phyloP scores from a whole-genome alignment of 2,888 invertebrate species.

The Eristalis arbustorum region DNA sequence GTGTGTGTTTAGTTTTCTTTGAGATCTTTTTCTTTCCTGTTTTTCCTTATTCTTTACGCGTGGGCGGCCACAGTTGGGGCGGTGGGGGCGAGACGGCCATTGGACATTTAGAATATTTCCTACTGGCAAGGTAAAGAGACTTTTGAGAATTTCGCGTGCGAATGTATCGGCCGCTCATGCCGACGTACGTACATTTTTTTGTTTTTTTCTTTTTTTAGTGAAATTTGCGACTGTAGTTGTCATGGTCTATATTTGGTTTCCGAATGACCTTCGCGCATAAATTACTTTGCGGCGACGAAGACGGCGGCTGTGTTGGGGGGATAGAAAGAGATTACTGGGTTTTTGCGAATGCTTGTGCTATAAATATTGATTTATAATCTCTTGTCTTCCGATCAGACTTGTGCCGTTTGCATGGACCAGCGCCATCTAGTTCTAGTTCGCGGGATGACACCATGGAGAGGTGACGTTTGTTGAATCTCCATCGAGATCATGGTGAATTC shows the following conservation, averaged over 20 bases:
- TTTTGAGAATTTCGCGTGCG: conserved; percentile 21
- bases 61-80: conserved; percentile 9
- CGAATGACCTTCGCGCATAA: conserved; percentile 43
- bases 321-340: conserved; percentile 15
- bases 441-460: too few species aligned
- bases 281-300: conserved; percentile 2
- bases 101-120: conserved; percentile 44
- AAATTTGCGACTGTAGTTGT: conserved; percentile 17
- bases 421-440: too few species aligned
- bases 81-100: neutral
- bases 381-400: neutral
- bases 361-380: neutral
- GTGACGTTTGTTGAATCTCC: too few species aligned
- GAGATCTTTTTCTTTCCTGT: neutral
- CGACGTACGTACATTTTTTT: neutral
- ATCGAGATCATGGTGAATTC: neutral
- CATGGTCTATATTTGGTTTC: conserved; percentile 49
- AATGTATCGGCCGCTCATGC: neutral
- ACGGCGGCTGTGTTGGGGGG: conserved; percentile 3
- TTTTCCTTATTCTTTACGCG: conserved; percentile 2
- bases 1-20: conserved; percentile 14
- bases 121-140: conserved; percentile 30
- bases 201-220: neutral
- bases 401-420: too few species aligned
- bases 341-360: conserved; percentile 3